A percentile compares a stretch with the other conserved stretches of the same genome.
Evolutionary conservation across 2,797 vertebrate genomes (phyloP).

Genomic region (Mus spretus): DNA sequence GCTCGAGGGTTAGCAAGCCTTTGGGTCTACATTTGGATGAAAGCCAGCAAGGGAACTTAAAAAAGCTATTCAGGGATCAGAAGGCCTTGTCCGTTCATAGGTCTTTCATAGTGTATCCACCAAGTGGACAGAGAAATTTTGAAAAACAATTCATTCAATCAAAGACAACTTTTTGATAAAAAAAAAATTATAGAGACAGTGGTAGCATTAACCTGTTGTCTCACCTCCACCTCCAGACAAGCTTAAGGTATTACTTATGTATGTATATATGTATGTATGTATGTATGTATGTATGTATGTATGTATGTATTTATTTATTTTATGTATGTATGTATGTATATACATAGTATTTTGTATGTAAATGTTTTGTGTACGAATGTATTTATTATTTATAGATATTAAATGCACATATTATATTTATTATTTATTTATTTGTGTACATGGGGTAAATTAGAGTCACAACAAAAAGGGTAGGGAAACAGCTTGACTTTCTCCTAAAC

Average conservation of each 20-base stretch:
- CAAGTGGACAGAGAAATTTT: background rate
- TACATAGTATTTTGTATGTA: background rate
- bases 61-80: background rate
- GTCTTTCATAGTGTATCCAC: background rate
- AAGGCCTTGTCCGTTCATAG: background rate
- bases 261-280: background rate
- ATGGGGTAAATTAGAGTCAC: background rate
- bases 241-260: background rate
- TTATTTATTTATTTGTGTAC: background rate
- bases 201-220: background rate
- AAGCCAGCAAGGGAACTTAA: background rate
- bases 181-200: background rate
- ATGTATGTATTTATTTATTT: too few species aligned
- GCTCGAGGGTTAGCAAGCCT: constrained; percentile 7
- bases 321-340: too few species aligned
- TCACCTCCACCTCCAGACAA: background rate
- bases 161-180: background rate
- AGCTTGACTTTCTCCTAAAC: background rate
- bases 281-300: too few species aligned
- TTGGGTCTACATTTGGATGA: background rate
- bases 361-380: background rate
- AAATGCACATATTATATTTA: background rate
- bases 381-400: background rate
- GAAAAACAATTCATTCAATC: background rate
- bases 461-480: background rate